Base-by-base conservation (phyloP, 2,888 invertebrate species). In the Desoria tigrina region DNA sequence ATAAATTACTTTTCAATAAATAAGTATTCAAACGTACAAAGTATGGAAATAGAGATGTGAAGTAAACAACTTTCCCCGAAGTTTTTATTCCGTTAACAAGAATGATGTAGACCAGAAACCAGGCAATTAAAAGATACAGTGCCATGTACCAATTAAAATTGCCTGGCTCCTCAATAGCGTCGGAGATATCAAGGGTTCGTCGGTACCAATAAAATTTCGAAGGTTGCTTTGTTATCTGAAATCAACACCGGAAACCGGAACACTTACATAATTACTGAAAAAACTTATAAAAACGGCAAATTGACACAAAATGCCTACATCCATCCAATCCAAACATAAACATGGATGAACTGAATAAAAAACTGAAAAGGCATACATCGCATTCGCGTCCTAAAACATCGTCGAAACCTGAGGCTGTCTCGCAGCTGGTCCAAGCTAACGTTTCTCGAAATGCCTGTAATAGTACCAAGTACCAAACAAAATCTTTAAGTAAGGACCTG, bases 1-100 rank as follows among this genome's bases (percentile, higher is more conserved):
- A 39, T 11, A 39, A n/a, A 51, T 11, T 24, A 9, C 6, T 50
- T 55, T 16, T 56, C 32, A n/a, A 39, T 24, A 16, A n/a, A 7
- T 1, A 58, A 60, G 16, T 64, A 60, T 1, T 6, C 23, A 16
- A 69, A 32, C 96, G 83, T 75, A 95, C 83, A 71, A 93, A 87
- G 80, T 94, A 94, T 0, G 95, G 95, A 80, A 95, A 95, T 1
- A 96, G 83, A 0, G 97, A 95, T 0, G 97, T 98, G 79, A 98
- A 92, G 82, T 96, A 98, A 9, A 97, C 71, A 1, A 69, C 63
- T 7, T 53, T 39, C 9, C 65, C 68, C 14, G 68, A 56, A 1
- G 53, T 39, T 45, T 68, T 60, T 7, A 66, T 60, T 24, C 71
- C 68, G 26, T 66, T 71, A 7, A 63, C 18, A 2, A 71, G 58